Conservation (phyloP, 2,797 vertebrate genomes). For the Amblyopsis hoosieri region DNA sequence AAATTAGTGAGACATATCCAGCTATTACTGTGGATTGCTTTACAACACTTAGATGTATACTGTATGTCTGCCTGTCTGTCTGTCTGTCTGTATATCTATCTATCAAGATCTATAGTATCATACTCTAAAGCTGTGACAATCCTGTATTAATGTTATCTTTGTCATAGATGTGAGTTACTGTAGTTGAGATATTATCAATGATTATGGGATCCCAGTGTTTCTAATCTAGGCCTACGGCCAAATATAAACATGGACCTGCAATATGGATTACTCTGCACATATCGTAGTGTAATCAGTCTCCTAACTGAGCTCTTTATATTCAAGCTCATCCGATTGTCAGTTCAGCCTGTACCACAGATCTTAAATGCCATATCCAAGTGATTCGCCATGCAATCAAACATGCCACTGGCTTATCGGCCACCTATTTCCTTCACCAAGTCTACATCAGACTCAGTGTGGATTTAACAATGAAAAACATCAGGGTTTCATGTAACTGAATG, state of each 20-base stretch:
- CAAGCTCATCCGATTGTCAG: constrained; percentile 29
- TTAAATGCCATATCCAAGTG: constrained; percentile 9
- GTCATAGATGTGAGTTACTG: constrained; percentile 7
- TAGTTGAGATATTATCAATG: too few relatives aligned
- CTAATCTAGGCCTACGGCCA: constrained; percentile 27
- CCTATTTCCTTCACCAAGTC: constrained; percentile 7
- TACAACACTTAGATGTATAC: background rate
- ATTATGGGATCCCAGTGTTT: constrained; percentile 11
- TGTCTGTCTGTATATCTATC: too few relatives aligned
- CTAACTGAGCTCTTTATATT: constrained; percentile 41
- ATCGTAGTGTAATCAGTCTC: constrained; percentile 26
- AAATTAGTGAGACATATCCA: constrained; percentile 24
- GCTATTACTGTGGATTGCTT: constrained; percentile 25
- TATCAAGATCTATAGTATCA: too few relatives aligned
- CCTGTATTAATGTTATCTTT: constrained; percentile 19
- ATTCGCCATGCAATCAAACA: constrained; percentile 23
- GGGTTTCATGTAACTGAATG: background rate
- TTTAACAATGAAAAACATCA: too few relatives aligned
- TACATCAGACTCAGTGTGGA: background rate
- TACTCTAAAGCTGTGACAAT: too few relatives aligned
- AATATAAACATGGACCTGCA: constrained; percentile 34
- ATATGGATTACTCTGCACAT: constrained; percentile 25
- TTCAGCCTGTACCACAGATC: constrained; percentile 39
- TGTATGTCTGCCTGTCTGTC: too few relatives aligned
- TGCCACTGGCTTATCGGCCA: constrained; percentile 7